Evolutionary conservation across 2,888 invertebrate species (phyloP), one percentile per base, ranked within the genome.

Genomic region (Phragmatobia fuliginosa): DNA sequence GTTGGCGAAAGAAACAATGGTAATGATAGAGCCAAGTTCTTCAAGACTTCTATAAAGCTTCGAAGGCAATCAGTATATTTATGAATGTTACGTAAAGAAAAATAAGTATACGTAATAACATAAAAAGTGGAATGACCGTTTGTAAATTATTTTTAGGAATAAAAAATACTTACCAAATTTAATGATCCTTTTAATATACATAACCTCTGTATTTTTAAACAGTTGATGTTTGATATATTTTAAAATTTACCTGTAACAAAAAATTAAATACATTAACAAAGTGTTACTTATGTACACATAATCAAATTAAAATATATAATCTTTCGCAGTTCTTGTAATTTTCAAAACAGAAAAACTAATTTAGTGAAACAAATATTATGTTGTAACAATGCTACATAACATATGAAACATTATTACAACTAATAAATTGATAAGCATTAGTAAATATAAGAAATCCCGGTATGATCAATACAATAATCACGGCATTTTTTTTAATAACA

Each of bases 211-310:
- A 56, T 28, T 16, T 56, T 56, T 16, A 14, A 28, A 28, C 16
- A 16, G 28, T 28, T 56, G 16, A 6, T 28, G n/a, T 49, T 7
- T 49, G 16, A 33, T n/a, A 49, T 16, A 33, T 33, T 49, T 25
- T 25, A 28, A 28, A 56, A 49, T 64, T 64, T 68, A 68, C 68
- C 63, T 68, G 68, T 21, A 68, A 68, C 68, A 68, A 63, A 68
- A 32, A 62, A 67, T 10, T 16, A 52, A 52, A 52, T 25, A 45
- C 33, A 49, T 61, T 36, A 49, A 58, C 28, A 45, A 45, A 60
- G 28, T 56, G 56, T 56, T 56, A 28, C 56, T 56, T 52, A 25
- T 28, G 56, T 56, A 28, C 25, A 56, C 28, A 56, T 25, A 56
- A 56, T 14, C 56, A 5, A 28, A 56, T 56, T 16, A 28, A 28